A percentile compares a stretch with the other conserved stretches of the same genome.
phyloP scores from a whole-genome alignment of 1,140 invertebrate species.

The Coptotermes formosanus region DNA sequence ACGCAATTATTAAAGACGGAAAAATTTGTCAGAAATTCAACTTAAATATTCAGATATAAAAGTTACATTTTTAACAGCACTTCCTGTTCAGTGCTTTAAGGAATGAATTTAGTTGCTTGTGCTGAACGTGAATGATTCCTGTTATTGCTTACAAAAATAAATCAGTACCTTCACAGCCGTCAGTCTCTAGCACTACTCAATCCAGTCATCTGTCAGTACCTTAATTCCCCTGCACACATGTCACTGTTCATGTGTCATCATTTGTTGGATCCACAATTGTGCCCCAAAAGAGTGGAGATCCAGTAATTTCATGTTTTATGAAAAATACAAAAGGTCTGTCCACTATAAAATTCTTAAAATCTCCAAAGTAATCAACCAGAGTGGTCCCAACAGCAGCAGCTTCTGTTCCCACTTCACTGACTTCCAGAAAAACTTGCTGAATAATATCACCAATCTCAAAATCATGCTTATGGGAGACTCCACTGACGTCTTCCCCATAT shows the following conservation, averaged over 20 bases:
- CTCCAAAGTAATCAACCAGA: slow-evolving; percentile 37
- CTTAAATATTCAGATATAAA: no score
- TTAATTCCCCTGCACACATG: not conserved
- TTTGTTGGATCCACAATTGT: slow-evolving; percentile 25
- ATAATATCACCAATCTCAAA: slow-evolving; percentile 37
- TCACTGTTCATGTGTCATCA: not conserved
- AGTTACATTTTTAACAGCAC: no score
- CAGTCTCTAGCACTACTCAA: no score
- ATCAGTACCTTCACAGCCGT: no score
- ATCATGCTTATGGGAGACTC: not conserved
- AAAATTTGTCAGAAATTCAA: no score
- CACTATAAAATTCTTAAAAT: slow-evolving; percentile 34
- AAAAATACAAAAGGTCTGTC: slow-evolving; percentile 40
- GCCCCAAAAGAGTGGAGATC: slow-evolving; percentile 27
- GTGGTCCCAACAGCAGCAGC: slow-evolving; percentile 46
- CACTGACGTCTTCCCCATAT: slow-evolving; percentile 23
- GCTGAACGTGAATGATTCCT: no score
- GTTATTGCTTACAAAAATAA: no score
- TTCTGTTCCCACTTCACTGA: slow-evolving; percentile 50
- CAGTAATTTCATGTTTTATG: slow-evolving; percentile 35
- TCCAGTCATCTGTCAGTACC: not conserved
- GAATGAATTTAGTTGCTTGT: no score
- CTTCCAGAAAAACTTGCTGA: slow-evolving; percentile 48
- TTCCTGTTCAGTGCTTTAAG: no score
- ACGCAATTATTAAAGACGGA: no score